Percentiles rank a stretch among this genome's conserved stretches.
These are phyloP conservation scores for Galeopsomyia nigrocyanea DNA, from an alignment of 2,888 invertebrate species.

Conservation along the genomic window DNA sequence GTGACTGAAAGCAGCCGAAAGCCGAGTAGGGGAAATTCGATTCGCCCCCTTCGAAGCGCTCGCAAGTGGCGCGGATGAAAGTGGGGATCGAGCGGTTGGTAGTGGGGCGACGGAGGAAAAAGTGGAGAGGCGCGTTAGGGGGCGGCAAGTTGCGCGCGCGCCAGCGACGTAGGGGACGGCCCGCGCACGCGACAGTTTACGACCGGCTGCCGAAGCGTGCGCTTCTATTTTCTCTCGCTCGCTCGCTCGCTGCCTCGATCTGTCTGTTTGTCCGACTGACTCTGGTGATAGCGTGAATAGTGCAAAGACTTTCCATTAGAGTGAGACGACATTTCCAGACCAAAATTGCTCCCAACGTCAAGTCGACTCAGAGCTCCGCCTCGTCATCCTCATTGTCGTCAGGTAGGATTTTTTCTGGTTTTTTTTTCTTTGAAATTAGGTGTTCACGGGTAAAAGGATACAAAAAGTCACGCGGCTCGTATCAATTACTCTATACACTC, in stretches of 20 bases:
- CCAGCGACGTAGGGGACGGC: slow-evolving; percentile 49
- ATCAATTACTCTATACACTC: slow-evolving; percentile 40
- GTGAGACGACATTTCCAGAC: background rate
- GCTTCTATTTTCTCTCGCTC: slow-evolving; percentile 54
- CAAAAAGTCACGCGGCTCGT: slow-evolving; percentile 15
- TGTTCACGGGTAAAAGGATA: background rate
- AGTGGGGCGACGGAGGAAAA: background rate
- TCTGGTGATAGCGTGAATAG: slow-evolving; percentile 28
- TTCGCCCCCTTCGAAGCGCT: slow-evolving; percentile 41
- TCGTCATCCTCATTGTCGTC: slow-evolving; percentile 48
- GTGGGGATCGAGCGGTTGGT: slow-evolving; percentile 45
- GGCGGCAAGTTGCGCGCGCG: slow-evolving; percentile 40
- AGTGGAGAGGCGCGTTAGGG: slow-evolving; percentile 21
- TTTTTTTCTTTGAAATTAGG: too few species aligned
- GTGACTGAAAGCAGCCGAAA: background rate
- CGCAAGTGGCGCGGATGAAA: slow-evolving; percentile 48
- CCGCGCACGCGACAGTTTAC: slow-evolving; percentile 67
- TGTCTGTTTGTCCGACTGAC: background rate
- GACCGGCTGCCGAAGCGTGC: slow-evolving; percentile 61
- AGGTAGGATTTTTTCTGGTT: slow-evolving; percentile 52
- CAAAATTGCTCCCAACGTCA: slow-evolving; percentile 61
- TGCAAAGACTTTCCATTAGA: slow-evolving; percentile 26
- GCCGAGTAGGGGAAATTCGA: slow-evolving; percentile 13
- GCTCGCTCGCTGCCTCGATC: background rate
- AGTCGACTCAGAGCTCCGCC: slow-evolving; percentile 54